Conservation (phyloP, 2,113 vertebrate species). For the Sorex fumeus region DNA sequence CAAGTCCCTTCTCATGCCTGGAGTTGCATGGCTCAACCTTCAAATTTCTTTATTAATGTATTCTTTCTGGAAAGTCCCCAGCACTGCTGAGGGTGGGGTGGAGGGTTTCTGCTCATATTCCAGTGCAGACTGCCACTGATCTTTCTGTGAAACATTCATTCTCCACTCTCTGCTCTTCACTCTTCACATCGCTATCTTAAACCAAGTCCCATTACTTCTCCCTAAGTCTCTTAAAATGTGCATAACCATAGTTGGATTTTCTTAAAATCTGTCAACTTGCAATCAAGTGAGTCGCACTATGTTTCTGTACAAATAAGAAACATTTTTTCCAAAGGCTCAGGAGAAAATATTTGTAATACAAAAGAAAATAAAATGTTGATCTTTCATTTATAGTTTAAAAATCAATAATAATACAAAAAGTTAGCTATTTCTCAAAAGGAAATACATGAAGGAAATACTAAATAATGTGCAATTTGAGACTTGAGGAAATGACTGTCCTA, state of each 20-base stretch:
- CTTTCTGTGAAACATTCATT: not conserved
- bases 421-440: not conserved
- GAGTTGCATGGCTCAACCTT: not conserved
- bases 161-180: not conserved
- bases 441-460: not conserved
- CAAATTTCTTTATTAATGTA: not conserved
- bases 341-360: slow-evolving; percentile 18
- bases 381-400: slow-evolving; percentile 23
- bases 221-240: not conserved
- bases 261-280: slow-evolving; percentile 26
- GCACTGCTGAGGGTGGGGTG: not conserved
- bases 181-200: not conserved
- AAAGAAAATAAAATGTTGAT: not conserved
- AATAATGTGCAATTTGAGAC: slow-evolving; percentile 25
- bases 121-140: fast-evolving
- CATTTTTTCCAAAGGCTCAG: not conserved
- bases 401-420: slow-evolving; percentile 39
- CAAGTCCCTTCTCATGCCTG: not conserved
- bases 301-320: not conserved
- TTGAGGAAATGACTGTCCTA: not conserved
- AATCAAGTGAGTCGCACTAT: slow-evolving; percentile 29
- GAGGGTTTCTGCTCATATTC: too few species aligned
- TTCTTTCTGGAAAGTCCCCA: not conserved
- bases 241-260: slow-evolving; percentile 1
- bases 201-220: not conserved